Evolutionary conservation across 2,888 invertebrate genomes (phyloP).

Genomic region (Drosophila acutilabella): DNA sequence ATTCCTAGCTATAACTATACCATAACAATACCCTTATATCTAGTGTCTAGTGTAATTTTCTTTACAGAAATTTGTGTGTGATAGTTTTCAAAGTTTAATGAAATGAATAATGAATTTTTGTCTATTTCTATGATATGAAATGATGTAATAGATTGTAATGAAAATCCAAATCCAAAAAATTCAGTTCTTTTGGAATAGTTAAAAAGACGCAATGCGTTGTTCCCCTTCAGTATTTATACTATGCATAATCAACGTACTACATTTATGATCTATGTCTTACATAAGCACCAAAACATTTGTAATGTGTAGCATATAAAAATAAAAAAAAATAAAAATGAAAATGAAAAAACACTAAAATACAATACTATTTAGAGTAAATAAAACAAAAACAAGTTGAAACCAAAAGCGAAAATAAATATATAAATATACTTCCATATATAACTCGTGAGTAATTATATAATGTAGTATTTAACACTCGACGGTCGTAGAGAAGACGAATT

Average conservation of each 20-base stretch:
- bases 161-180: neutral
- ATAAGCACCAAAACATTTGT: slow-evolving; percentile 78
- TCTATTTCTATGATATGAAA: slow-evolving; percentile 28
- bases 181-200: slow-evolving; percentile 11
- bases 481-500: no score
- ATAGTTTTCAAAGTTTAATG: slow-evolving; percentile 75
- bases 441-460: neutral
- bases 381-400: slow-evolving; percentile 64
- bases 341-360: slow-evolving; percentile 45
- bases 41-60: slow-evolving; percentile 65
- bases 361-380: slow-evolving; percentile 66
- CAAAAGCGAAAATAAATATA: slow-evolving; percentile 30
- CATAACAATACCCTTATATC: slow-evolving; percentile 31
- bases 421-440: slow-evolving; percentile 15
- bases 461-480: no score
- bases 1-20: slow-evolving; percentile 21
- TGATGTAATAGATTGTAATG: slow-evolving; percentile 3
- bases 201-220: slow-evolving; percentile 53
- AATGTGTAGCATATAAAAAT: slow-evolving; percentile 71
- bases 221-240: slow-evolving; percentile 59
- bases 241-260: slow-evolving; percentile 29
- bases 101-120: slow-evolving; percentile 41
- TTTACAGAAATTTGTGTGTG: slow-evolving; percentile 68
- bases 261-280: slow-evolving; percentile 57
- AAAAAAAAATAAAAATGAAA: slow-evolving; percentile 8